Evolutionary conservation across 2,113 vertebrate species (phyloP), one percentile per base, ranked within the genome.

Genomic region (Lampris incognitus): DNA sequence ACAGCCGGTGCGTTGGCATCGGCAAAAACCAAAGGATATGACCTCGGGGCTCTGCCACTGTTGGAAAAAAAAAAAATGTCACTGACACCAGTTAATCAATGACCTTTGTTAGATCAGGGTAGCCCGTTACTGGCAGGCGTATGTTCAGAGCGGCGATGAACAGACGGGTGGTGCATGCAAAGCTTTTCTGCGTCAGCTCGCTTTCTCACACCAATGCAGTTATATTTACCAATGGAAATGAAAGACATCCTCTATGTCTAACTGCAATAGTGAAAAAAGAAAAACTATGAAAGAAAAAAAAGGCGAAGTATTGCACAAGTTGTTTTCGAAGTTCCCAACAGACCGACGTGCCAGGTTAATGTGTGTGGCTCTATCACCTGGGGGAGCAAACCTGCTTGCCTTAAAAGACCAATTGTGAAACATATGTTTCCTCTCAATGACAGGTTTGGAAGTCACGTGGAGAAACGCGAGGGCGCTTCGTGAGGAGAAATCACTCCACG

Each of bases 391-490:
- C 40, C 59, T 63, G 50, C 58, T 42, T 44, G 42, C 68, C 49
- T 66, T 76, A 48, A 78, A 73, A 52, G 52, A 10, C 49, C 49
- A 48, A 39, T 57, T 70, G 63, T 70, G 56, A 46, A 72, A 70
- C 74, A 49, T 24, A 10, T 60, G 48, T 64, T 71, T 76, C 60
- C 52, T 69, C 44, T 76, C 68, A 78, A 65, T 3, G 49, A 61
- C 55, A 63, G 38, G 51, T 61, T 69, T 46, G 65, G 38, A 71
- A 11, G 55, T 70, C 61, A 66, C 50, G 0, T 38, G 36, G 52
- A 64, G 51, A 38, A 46, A 80, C 69, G 69, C 55, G 65, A 60
- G 54, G 13, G n/a, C n/a, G 66, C 61, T 71, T 74, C 66, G 65
- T 75, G 61, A 57, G 9, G 50, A 66, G 46, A 41, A 81, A 74